Base-by-base conservation (phyloP, 92 coral and sea anemone species). In the Nematostella vectensis region DNA sequence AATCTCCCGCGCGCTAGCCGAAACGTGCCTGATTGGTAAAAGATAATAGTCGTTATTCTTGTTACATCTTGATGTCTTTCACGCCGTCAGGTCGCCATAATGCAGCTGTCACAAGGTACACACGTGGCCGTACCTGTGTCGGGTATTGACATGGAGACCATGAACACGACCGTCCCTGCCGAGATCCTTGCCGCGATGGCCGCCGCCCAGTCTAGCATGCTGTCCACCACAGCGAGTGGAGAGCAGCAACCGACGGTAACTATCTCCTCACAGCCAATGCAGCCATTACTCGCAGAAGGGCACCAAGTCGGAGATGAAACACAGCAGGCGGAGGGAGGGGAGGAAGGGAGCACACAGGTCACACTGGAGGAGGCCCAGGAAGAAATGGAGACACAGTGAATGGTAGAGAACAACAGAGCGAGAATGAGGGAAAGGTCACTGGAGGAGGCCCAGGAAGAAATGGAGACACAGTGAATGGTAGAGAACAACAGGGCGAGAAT, bases 111-210 rank as follows among this genome's bases (percentile, higher is more conserved):
- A 57, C 82, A 70, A 31, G 82, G 67, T 57, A 59, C 54, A 30
- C 82, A 75, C 47, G 75, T 69, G 17, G 76, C 67, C 47, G 76
- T 71, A 21, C 62, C 69, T 10, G 86, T 78, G 24, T 65, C 82
- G 12, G 75, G 60, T 4, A 88, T 75, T 28, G 81, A 68, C 23
- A 62, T 58, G 36, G 87, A 85, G 45, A 61, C 95, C 3, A 67
- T 85, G 54, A 81, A 81, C 28, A 77, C 80, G 43, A 80, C 88
- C 1, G 88, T 85, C 8, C 74, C 88, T 48, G 95, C 88, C 9
- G 95, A 85, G 69, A 85, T 80, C 65, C 62, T 85, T 25, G 95
- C 95, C 9, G 95, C 95, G 15, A 85, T 85, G 95, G 95, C 95
- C 19, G 95, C 87, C 27, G 88, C 83, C 36, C 81, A 76, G 74